Base-by-base conservation (phyloP, 2,888 invertebrate genomes). In the Orgyia antiqua region DNA sequence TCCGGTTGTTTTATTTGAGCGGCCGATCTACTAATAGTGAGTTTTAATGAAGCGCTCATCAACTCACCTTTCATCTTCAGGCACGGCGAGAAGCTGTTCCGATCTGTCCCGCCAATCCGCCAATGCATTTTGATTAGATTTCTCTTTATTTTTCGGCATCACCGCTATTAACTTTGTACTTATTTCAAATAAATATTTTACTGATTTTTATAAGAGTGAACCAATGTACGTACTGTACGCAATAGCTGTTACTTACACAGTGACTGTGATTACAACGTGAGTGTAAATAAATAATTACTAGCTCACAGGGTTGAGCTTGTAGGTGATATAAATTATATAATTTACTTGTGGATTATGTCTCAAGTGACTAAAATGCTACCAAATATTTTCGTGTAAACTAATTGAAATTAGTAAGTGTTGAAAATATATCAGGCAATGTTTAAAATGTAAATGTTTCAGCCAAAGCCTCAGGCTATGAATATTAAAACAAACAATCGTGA, bases 11-110 rank as follows among this genome's bases (percentile, higher is more conserved):
- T 76, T 74, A 64, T 74, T 75, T 61, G 46, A 51, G 42, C 51
- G 45, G 47, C 58, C 58, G 68, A 49, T 73, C 23, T 23, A 56
- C 64, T 74, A 73, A 70, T 73, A 75, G 74, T 75, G 62, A 50
- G 54, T 65, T 72, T 59, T 82, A 84, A 82, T 78, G 79, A 84
- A 77, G 64, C 74, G 53, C 56, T 36, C 46, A 46, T 56, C 58
- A 66, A 68, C 80, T 86, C 75, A 84, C 86, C 84, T 80, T 80
- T 84, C 83, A 82, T 80, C 78, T 55, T 84, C 86, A 78, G 83
- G 80, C 64, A 82, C 82, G 10, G 75, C 63, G 28, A 82, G 62
- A 41, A 83, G 69, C 51, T 78, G 75, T 45, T 82, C 84, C 21
- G 72, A 67, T 49, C 74, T 69, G 57, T 78, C 76, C 46, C 76